Percentiles rank a stretch among this genome's conserved stretches.
These are phyloP conservation scores for Halcyon smyrnensis DNA, from an alignment of 2,797 vertebrate genomes.

Conservation along the genomic window DNA sequence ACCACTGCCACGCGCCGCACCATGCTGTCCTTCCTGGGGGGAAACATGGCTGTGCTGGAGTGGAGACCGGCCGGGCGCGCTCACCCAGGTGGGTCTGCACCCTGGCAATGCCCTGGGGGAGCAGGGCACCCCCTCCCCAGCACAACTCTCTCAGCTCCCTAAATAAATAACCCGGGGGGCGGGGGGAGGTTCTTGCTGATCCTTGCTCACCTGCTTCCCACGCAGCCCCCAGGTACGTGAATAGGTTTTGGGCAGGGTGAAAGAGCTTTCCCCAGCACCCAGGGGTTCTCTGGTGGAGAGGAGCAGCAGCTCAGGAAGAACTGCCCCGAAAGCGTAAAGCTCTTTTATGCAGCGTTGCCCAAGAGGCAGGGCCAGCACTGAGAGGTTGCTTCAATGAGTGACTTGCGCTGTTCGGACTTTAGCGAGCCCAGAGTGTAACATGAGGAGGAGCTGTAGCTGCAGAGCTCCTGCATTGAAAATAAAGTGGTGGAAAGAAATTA, in stretches of 20 bases:
- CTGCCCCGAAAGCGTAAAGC: neutral
- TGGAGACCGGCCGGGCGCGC: fast-evolving
- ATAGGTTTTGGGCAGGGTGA: neutral
- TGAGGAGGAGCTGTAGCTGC: neutral
- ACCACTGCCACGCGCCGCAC: conserved; percentile 77
- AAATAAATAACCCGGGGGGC: too few relatives aligned
- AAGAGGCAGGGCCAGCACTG: neutral
- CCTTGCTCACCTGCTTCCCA: neutral
- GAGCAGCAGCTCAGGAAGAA: neutral
- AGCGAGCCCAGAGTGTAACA: neutral
- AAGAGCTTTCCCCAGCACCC: neutral
- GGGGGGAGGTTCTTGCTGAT: fast-evolving
- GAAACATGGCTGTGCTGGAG: neutral
- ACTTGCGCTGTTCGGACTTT: neutral
- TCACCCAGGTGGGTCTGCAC: neutral
- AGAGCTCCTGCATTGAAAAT: neutral
- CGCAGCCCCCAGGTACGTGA: fast-evolving
- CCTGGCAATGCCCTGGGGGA: fast-evolving
- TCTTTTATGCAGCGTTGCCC: neutral
- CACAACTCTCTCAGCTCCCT: neutral
- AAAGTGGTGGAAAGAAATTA: neutral
- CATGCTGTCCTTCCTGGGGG: neutral
- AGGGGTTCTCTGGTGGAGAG: neutral
- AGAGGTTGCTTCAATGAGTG: neutral
- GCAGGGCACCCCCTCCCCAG: neutral